These are phyloP conservation scores for Gambusia affinis DNA, from an alignment of 2,113 vertebrate genomes.

Conservation along the genomic window DNA sequence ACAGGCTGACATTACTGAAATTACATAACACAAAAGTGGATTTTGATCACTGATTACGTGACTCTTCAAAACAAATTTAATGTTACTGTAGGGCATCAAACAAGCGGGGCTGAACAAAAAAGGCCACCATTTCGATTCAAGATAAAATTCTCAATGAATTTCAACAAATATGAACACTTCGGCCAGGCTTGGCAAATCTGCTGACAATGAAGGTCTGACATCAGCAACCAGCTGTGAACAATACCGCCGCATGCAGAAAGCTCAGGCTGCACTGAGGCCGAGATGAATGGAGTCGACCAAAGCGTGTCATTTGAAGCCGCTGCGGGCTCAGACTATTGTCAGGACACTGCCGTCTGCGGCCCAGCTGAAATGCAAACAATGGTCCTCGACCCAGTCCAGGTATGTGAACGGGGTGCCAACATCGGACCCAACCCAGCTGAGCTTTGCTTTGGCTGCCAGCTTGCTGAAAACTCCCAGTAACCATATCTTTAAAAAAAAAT, in stretches of 20 bases:
- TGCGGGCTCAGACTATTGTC: slow-evolving; percentile 6
- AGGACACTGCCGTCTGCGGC: slow-evolving; percentile 11
- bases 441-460: background rate
- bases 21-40: background rate
- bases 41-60: background rate
- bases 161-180: background rate
- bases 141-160: background rate
- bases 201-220: background rate
- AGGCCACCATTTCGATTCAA: background rate
- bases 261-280: slow-evolving; percentile 1
- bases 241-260: slow-evolving; percentile 22
- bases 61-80: background rate
- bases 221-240: background rate
- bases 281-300: slow-evolving; percentile 18
- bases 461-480: background rate
- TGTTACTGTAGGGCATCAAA: background rate
- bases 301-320: slow-evolving; percentile 23
- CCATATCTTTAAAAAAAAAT: background rate
- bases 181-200: background rate
- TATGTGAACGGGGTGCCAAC: background rate
- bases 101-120: too few species aligned
- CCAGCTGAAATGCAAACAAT: slow-evolving; percentile 25
- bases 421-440: too few species aligned
- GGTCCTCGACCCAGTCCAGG: background rate
- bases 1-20: background rate